phyloP scores from a whole-genome alignment of 2,113 vertebrate genomes.

The Passer domesticus region DNA sequence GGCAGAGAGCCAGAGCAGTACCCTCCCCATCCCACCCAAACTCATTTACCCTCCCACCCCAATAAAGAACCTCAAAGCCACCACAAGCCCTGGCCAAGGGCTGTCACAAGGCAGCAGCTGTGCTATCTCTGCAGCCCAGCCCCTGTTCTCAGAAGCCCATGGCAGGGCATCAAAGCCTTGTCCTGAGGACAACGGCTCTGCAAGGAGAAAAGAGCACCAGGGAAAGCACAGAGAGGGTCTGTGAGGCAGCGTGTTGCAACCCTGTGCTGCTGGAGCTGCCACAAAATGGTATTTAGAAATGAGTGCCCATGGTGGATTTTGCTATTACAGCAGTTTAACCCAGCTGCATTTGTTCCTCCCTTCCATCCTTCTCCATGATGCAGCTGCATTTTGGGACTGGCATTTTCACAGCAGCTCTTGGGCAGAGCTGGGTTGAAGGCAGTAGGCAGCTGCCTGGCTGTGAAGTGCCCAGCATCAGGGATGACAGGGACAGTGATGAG shows the following conservation, averaged over 20 bases:
- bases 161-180: not conserved
- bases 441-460: not conserved
- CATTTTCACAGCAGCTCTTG: not conserved
- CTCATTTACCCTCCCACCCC: not conserved
- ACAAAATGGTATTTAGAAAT: not conserved
- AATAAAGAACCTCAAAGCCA: not conserved
- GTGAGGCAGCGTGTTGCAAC: not conserved
- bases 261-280: not conserved
- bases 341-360: not conserved
- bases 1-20: not conserved
- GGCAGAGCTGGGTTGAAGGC: not conserved
- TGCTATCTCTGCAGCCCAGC: not conserved
- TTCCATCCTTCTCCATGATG: not conserved
- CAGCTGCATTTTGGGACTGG: not conserved
- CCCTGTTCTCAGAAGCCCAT: not conserved
- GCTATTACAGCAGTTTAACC: not conserved
- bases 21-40: not conserved
- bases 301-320: not conserved
- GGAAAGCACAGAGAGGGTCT: not conserved
- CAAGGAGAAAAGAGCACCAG: accelerated
- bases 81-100: not conserved
- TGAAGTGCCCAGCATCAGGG: not conserved
- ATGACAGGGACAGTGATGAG: not conserved
- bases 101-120: not conserved
- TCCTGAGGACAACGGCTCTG: accelerated